Evolutionary conservation across 2,888 invertebrate genomes (phyloP).

Genomic region (Chrysina gloriosa): DNA sequence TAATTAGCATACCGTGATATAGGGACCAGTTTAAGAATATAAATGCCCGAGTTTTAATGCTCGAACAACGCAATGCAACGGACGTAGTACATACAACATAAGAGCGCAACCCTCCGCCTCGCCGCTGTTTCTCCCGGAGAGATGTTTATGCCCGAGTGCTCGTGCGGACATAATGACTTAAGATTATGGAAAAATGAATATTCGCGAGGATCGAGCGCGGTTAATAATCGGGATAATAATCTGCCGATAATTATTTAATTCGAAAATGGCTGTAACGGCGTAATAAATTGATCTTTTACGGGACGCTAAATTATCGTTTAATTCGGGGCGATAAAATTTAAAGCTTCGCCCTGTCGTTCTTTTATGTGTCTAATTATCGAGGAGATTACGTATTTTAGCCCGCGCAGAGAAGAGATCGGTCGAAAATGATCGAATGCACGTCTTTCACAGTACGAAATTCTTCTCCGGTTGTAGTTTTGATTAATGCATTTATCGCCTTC

Average conservation of each 20-base stretch:
- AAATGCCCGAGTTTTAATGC: constrained; percentile 42
- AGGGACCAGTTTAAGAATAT: constrained; percentile 46
- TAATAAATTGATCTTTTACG: constrained; percentile 13
- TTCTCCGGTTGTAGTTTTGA: no score
- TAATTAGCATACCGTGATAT: constrained; percentile 52
- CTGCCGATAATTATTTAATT: constrained; percentile 28
- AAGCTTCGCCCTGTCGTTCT: not conserved
- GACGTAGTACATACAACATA: no score
- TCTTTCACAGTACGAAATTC: no score
- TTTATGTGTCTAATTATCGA: not conserved
- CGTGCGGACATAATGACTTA: constrained; percentile 23
- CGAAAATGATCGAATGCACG: no score
- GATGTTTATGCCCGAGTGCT: not conserved
- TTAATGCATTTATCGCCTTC: no score
- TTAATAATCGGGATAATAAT: constrained; percentile 22
- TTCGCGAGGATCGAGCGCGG: constrained; percentile 22
- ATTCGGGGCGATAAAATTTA: constrained; percentile 6
- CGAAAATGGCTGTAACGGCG: constrained; percentile 11
- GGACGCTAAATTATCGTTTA: constrained; percentile 10
- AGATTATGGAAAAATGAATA: constrained; percentile 29
- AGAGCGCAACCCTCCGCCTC: no score
- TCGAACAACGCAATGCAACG: constrained; percentile 2
- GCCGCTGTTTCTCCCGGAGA: not conserved
- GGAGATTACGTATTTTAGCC: no score
- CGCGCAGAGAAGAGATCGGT: no score